These are phyloP conservation scores for Agrochola lychnidis DNA, from an alignment of 2,888 invertebrate species.

Conservation along the genomic window DNA sequence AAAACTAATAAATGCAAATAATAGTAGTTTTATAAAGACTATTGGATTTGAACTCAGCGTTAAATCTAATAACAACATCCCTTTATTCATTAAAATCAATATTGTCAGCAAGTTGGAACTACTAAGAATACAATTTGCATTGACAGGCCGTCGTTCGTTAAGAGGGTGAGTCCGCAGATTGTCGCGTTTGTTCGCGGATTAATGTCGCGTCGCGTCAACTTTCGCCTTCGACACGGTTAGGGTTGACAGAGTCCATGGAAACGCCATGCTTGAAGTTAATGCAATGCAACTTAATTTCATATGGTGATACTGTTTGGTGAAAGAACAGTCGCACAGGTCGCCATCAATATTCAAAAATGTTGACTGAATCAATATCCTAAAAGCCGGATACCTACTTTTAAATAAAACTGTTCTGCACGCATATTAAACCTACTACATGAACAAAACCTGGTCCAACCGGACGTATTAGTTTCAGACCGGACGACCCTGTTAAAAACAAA, in stretches of 20 bases:
- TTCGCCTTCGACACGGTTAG: conserved; percentile 48
- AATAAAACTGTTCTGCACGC: neutral
- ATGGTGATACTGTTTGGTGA: neutral
- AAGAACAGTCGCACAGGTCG: neutral
- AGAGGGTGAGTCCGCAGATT: conserved; percentile 68
- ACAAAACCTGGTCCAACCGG: conserved; percentile 6
- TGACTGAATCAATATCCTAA: neutral
- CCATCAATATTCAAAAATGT: neutral
- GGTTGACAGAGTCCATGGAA: conserved; percentile 33
- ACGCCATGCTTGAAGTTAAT: neutral
- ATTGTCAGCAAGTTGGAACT: conserved; percentile 36
- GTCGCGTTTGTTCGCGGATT: conserved; percentile 60
- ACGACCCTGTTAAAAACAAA: conserved; percentile 30
- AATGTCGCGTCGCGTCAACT: conserved; percentile 59
- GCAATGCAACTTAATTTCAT: neutral
- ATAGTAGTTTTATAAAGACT: neutral
- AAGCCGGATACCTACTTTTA: neutral
- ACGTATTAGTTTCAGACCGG: conserved; percentile 23
- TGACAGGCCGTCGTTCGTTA: conserved; percentile 46
- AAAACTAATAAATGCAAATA: conserved; percentile 17
- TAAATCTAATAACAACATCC: conserved; percentile 36
- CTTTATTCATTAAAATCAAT: conserved; percentile 43
- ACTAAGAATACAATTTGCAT: conserved; percentile 56
- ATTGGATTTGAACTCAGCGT: neutral
- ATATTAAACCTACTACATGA: neutral